These are phyloP conservation scores for Drosophila fungiperda DNA, from an alignment of 2,888 invertebrate species.

Conservation along the genomic window DNA sequence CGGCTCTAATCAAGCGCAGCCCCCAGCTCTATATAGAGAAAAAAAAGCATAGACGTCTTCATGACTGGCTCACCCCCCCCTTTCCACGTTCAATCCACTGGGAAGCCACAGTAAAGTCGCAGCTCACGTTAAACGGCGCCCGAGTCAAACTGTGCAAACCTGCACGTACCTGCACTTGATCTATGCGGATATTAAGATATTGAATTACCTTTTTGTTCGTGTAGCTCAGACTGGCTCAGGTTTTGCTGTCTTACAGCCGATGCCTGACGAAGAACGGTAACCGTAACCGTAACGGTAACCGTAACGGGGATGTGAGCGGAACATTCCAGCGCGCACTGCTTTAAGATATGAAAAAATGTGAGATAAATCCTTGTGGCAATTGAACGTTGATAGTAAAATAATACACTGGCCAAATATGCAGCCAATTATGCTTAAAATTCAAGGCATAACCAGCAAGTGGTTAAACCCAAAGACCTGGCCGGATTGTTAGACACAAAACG, in stretches of 20 bases:
- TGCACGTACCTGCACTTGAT: slow-evolving; percentile 79
- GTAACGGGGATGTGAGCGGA: neutral
- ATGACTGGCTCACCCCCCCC: slow-evolving; percentile 5
- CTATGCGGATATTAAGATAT: slow-evolving; percentile 79
- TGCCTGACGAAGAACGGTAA: neutral
- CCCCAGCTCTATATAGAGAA: slow-evolving; percentile 19
- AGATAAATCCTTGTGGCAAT: slow-evolving; percentile 72
- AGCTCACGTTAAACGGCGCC: slow-evolving; percentile 71
- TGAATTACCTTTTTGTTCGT: slow-evolving; percentile 77
- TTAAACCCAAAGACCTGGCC: slow-evolving; percentile 39
- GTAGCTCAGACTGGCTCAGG: slow-evolving; percentile 61
- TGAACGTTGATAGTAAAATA: slow-evolving; percentile 79
- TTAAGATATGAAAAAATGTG: slow-evolving; percentile 60
- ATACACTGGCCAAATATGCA: slow-evolving; percentile 72
- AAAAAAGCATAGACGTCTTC: slow-evolving; percentile 1
- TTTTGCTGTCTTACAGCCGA: slow-evolving; percentile 14
- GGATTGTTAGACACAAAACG: slow-evolving; percentile 34
- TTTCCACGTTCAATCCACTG: slow-evolving; percentile 1
- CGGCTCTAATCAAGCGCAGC: slow-evolving; percentile 59
- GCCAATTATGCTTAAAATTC: slow-evolving; percentile 77
- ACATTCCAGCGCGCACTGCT: slow-evolving; percentile 47
- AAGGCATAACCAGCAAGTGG: slow-evolving; percentile 58
- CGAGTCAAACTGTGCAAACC: slow-evolving; percentile 76
- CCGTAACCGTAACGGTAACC: slow-evolving; percentile 11
- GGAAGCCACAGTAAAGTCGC: slow-evolving; percentile 63